Conservation (phyloP, 2,797 vertebrate species). For the Erpetoichthys calabaricus region DNA sequence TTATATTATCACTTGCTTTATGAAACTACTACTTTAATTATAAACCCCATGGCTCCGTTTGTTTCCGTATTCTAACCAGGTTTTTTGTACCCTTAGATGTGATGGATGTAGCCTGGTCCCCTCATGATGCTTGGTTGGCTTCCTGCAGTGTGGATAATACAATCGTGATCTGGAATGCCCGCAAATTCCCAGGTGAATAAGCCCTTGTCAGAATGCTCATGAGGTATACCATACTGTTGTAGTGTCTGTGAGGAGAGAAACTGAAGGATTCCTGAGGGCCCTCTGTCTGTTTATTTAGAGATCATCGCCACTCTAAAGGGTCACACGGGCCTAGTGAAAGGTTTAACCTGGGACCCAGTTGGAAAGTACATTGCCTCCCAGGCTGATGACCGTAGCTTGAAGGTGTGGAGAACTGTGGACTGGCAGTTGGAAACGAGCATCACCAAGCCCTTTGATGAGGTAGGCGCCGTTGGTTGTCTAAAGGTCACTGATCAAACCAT, state of each 20-base stretch:
- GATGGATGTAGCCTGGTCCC: conserved; percentile 97
- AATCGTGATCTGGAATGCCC: conserved; percentile 94
- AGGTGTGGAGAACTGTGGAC: conserved; percentile 94
- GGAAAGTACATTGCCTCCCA: conserved; percentile 96
- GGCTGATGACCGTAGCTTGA: conserved; percentile 88
- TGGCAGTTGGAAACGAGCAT: conserved; percentile 96
- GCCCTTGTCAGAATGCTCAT: too few relatives aligned
- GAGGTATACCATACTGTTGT: too few relatives aligned
- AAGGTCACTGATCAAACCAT: background rate
- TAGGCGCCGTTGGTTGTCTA: conserved; percentile 24
- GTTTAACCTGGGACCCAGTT: conserved; percentile 94
- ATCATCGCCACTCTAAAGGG: conserved; percentile 82
- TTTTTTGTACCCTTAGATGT: conserved; percentile 57
- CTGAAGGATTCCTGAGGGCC: background rate
- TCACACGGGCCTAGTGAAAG: conserved; percentile 91
- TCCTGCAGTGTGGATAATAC: conserved; percentile 98
- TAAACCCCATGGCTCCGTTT: too few relatives aligned
- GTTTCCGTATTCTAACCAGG: too few relatives aligned
- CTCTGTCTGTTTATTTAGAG: conserved; percentile 42
- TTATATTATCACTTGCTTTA: too few relatives aligned
- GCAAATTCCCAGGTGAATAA: conserved; percentile 81
- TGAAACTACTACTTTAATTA: too few relatives aligned
- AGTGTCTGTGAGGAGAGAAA: background rate
- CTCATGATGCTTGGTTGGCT: conserved; percentile 89
- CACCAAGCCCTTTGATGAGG: conserved; percentile 94